phyloP scores from a whole-genome alignment of 2,797 vertebrate genomes.

The Pteronotus mesoamericanus region DNA sequence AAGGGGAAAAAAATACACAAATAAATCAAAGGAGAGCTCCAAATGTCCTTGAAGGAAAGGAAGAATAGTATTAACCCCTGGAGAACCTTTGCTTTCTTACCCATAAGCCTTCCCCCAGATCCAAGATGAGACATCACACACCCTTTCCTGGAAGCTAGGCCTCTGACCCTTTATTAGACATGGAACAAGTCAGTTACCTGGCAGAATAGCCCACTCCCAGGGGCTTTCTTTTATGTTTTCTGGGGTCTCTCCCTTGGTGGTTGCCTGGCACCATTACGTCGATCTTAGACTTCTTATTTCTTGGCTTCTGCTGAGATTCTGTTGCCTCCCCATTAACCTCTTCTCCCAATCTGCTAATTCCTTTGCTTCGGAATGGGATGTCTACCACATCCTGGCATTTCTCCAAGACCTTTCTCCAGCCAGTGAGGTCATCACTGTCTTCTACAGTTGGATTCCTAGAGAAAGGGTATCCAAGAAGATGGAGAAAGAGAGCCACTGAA shows the following conservation, averaged over 20 bases:
- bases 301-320: constrained; percentile 77
- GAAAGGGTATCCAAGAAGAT: constrained; percentile 85
- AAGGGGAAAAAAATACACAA: not conserved
- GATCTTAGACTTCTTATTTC: constrained; percentile 73
- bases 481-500: constrained; percentile 93
- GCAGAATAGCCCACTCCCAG: constrained; percentile 93
- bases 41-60: not conserved
- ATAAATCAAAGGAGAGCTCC: not conserved
- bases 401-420: constrained; percentile 81
- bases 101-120: not conserved
- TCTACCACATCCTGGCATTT: constrained; percentile 92
- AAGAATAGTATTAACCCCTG: not conserved
- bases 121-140: not conserved
- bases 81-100: not conserved
- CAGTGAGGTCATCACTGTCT: constrained; percentile 35
- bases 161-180: not conserved
- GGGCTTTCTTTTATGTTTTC: constrained; percentile 91
- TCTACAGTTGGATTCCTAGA: constrained; percentile 58
- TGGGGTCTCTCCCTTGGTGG: constrained; percentile 91
- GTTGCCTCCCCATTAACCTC: constrained; percentile 76
- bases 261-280: constrained; percentile 84
- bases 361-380: constrained; percentile 88
- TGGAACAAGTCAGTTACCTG: constrained; percentile 82
- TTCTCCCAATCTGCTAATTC: constrained; percentile 78
- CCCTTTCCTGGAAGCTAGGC: not conserved